phyloP scores from a whole-genome alignment of 2,888 invertebrate species.

The Spilarctia lutea region DNA sequence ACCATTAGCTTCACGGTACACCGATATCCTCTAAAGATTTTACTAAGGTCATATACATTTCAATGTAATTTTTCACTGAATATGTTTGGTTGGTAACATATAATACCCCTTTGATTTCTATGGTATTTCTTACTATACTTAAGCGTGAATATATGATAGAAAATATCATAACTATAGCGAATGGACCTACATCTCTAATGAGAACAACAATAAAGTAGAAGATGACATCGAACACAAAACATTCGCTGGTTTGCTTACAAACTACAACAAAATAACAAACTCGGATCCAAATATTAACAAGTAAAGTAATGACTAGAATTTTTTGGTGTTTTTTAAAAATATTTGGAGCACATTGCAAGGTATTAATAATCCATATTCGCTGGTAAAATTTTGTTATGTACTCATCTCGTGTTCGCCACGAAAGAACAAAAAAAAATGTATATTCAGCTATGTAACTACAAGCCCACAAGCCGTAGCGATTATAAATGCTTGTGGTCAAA shows the following conservation, averaged over 20 bases:
- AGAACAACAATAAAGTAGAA: background rate
- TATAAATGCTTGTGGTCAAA: too few relatives aligned
- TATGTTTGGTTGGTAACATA: background rate
- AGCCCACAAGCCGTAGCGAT: too few relatives aligned
- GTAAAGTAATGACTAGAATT: background rate
- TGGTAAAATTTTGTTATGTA: constrained; percentile 6
- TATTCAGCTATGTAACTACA: constrained; percentile 4
- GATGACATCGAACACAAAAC: background rate
- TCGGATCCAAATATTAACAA: background rate
- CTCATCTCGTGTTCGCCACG: constrained; percentile 6
- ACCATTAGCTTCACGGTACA: constrained; percentile 1
- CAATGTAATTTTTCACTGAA: constrained; percentile 8
- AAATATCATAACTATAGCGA: background rate
- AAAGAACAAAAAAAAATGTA: background rate
- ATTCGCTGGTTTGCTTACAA: background rate
- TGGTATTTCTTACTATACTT: background rate
- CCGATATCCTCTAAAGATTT: background rate
- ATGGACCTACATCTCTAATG: constrained; percentile 2
- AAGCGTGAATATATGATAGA: constrained; percentile 6
- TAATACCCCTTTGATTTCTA: constrained; percentile 2
- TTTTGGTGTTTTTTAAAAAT: background rate
- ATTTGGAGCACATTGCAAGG: background rate
- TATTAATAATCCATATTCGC: constrained; percentile 5
- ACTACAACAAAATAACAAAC: background rate
- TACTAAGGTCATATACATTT: constrained; percentile 7